These are phyloP conservation scores for Clanis bilineata DNA, from an alignment of 2,888 invertebrate genomes.

Conservation along the genomic window DNA sequence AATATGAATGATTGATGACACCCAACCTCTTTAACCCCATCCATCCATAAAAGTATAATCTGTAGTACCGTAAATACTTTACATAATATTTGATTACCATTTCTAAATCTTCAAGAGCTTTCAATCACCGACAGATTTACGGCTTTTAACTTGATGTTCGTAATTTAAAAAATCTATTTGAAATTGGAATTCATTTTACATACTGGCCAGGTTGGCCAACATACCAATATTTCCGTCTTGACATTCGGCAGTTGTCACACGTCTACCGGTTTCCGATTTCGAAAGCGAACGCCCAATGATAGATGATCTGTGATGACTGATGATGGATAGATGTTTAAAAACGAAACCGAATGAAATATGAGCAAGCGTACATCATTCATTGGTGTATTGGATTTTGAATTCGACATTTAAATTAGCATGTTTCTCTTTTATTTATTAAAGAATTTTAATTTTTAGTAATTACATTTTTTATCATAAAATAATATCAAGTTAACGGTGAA, in stretches of 20 bases:
- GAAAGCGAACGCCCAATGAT: conserved; percentile 51
- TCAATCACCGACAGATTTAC: conserved; percentile 2
- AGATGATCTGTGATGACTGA: conserved; percentile 48
- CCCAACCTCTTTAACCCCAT: not conserved
- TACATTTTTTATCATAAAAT: no score
- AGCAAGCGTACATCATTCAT: conserved; percentile 17
- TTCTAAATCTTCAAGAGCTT: conserved; percentile 2
- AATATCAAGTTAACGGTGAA: no score
- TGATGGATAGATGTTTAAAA: conserved; percentile 50
- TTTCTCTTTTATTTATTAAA: not conserved
- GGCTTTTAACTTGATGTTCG: conserved; percentile 26
- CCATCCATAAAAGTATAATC: conserved; percentile 24
- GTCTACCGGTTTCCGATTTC: conserved; percentile 58
- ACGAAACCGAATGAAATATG: conserved; percentile 25
- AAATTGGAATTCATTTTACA: not conserved
- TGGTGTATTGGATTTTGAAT: conserved; percentile 15
- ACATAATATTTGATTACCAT: conserved; percentile 24
- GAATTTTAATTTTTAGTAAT: no score
- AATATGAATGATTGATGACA: not conserved
- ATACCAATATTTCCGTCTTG: conserved; percentile 4
- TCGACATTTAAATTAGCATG: conserved; percentile 7
- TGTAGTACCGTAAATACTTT: conserved; percentile 30
- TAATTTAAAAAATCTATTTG: conserved; percentile 16
- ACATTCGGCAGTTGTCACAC: conserved; percentile 33
- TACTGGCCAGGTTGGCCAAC: not conserved